Percentiles rank a stretch among this genome's conserved stretches.
These are phyloP conservation scores for Pandemis heparana DNA, from an alignment of 2,888 invertebrate genomes.

Conservation along the genomic window DNA sequence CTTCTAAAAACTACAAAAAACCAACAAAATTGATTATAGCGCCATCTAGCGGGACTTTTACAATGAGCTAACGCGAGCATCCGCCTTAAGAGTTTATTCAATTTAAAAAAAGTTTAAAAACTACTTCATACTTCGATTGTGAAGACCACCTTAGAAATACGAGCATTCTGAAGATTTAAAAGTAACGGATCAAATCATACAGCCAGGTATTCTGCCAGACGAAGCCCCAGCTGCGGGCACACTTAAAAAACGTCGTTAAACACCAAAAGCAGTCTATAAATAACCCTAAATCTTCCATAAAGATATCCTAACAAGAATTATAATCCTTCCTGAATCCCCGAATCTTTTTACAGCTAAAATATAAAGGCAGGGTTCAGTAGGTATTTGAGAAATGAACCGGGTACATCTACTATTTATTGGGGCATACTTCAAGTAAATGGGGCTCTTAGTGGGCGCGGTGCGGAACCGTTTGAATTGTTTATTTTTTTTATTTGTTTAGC, in stretches of 20 bases:
- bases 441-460: slow-evolving; percentile 56
- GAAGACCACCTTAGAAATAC: too few species aligned
- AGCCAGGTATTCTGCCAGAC: slow-evolving; percentile 12
- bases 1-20: too few species aligned
- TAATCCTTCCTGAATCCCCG: slow-evolving; percentile 30
- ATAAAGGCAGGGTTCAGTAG: slow-evolving; percentile 54
- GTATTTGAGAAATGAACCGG: slow-evolving; percentile 63
- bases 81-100: too few species aligned
- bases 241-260: slow-evolving; percentile 34
- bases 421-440: slow-evolving; percentile 71
- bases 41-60: too few species aligned
- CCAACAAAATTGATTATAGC: too few species aligned
- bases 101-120: too few species aligned
- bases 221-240: slow-evolving; percentile 28
- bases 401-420: slow-evolving; percentile 66
- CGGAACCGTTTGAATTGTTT: slow-evolving; percentile 57
- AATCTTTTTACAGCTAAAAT: slow-evolving; percentile 32
- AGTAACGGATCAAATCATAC: not conserved
- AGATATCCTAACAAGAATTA: slow-evolving; percentile 41
- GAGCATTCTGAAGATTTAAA: not conserved
- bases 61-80: too few species aligned
- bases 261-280: slow-evolving; percentile 34
- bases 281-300: slow-evolving; percentile 42
- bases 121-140: too few species aligned
- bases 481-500: slow-evolving; percentile 53